Conservation (phyloP, 64 coral and sea anemone species). For the Acropora yongei region DNA sequence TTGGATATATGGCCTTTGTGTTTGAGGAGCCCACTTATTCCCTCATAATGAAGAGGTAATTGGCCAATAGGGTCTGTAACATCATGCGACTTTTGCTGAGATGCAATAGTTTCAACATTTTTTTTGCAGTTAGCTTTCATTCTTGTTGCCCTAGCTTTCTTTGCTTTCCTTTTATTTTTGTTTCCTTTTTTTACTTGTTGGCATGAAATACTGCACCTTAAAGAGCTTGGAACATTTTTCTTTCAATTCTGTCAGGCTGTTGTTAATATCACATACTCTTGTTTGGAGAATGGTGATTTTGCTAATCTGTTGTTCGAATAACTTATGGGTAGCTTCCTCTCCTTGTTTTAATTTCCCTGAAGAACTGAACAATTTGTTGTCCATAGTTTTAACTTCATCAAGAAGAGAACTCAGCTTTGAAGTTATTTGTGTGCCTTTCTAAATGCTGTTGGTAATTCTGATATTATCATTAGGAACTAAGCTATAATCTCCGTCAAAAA, state of each 20-base stretch:
- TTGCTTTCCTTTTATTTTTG: no score
- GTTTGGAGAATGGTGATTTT: constrained; percentile 69
- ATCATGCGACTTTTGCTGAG: neutral
- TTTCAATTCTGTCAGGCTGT: constrained; percentile 32
- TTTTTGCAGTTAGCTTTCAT: neutral
- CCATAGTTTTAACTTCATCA: constrained; percentile 56
- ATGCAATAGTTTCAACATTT: constrained; percentile 7
- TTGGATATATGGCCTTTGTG: no score
- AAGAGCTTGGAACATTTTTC: no score
- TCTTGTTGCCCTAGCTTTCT: no score
- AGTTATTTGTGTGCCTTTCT: no score
- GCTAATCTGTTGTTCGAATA: constrained; percentile 62
- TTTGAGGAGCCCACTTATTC: no score
- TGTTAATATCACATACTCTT: constrained; percentile 57
- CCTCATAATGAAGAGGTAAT: neutral
- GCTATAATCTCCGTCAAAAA: constrained; percentile 64
- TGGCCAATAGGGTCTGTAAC: constrained; percentile 3
- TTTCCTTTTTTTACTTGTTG: constrained; percentile 6
- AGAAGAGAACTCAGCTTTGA: constrained; percentile 59
- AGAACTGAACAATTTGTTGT: constrained; percentile 65
- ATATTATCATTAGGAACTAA: constrained; percentile 62
- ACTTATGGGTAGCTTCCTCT: constrained; percentile 64
- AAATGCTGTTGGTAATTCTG: no score
- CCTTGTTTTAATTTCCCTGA: constrained; percentile 54
- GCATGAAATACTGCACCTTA: constrained; percentile 20